These are phyloP conservation scores for Alauda arvensis DNA, from an alignment of 2,797 vertebrate species.

Conservation along the genomic window DNA sequence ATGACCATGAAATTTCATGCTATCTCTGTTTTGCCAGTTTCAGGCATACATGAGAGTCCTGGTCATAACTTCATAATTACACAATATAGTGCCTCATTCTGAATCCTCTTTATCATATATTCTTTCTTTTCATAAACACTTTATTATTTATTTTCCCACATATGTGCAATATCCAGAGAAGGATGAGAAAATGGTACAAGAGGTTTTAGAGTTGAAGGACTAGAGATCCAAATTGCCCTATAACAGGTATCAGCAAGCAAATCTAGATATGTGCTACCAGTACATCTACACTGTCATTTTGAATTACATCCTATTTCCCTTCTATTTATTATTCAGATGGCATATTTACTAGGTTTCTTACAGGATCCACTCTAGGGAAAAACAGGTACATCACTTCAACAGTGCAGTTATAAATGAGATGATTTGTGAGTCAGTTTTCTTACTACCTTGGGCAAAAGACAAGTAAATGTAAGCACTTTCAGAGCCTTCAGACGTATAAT, in stretches of 20 bases:
- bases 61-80: neutral
- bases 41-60: accelerated
- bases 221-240: neutral
- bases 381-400: neutral
- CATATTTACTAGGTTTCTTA: neutral
- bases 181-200: neutral
- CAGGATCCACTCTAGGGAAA: neutral
- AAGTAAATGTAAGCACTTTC: neutral
- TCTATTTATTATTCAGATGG: neutral
- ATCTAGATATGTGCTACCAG: neutral
- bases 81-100: neutral
- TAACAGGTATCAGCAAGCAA: neutral
- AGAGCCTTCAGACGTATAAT: neutral
- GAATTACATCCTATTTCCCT: neutral
- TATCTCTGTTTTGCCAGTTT: neutral
- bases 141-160: accelerated
- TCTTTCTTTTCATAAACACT: neutral
- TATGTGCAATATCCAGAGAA: neutral
- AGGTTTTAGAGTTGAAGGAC: neutral
- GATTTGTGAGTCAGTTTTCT: neutral
- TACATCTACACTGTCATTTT: neutral
- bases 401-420: neutral
- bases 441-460: neutral
- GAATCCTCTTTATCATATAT: neutral
- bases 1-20: neutral